Percentiles rank a stretch among this genome's conserved stretches.
These are phyloP conservation scores for Scelioninae gen. 2 DNA, from an alignment of 2,888 invertebrate genomes.

Conservation along the genomic window DNA sequence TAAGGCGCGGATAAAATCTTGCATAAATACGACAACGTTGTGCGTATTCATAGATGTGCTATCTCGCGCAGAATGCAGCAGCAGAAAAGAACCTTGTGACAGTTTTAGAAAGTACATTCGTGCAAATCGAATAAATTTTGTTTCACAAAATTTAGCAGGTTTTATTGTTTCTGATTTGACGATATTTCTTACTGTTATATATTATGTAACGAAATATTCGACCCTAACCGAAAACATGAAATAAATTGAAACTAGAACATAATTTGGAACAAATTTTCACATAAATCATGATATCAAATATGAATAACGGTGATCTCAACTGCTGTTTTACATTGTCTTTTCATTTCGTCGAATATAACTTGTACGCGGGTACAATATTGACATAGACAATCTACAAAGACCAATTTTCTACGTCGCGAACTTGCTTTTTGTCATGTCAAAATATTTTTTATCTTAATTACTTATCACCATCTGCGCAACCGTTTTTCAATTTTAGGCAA, in stretches of 20 bases:
- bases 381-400: conserved; percentile 38
- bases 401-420: conserved; percentile 10
- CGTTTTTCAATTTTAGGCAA: conserved; percentile 24
- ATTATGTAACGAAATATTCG: not conserved
- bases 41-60: conserved; percentile 38
- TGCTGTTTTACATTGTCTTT: conserved; percentile 1
- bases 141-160: no score
- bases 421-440: conserved; percentile 2
- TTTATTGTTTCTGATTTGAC: no score
- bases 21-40: conserved; percentile 36
- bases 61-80: conserved; percentile 19
- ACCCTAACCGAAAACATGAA: not conserved
- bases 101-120: conserved; percentile 40
- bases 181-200: no score
- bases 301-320: conserved; percentile 1
- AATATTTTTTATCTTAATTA: no score
- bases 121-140: conserved; percentile 14
- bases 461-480: no score
- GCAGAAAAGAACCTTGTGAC: conserved; percentile 32
- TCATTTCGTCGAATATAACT: conserved; percentile 29
- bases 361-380: conserved; percentile 32
- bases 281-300: conserved; percentile 11
- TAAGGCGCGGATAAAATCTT: conserved; percentile 47
- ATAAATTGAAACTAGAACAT: conserved; percentile 4
- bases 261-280: conserved; percentile 20